Evolutionary conservation across 2,888 invertebrate species (phyloP).

Genomic region (Galerucella pusilla): DNA sequence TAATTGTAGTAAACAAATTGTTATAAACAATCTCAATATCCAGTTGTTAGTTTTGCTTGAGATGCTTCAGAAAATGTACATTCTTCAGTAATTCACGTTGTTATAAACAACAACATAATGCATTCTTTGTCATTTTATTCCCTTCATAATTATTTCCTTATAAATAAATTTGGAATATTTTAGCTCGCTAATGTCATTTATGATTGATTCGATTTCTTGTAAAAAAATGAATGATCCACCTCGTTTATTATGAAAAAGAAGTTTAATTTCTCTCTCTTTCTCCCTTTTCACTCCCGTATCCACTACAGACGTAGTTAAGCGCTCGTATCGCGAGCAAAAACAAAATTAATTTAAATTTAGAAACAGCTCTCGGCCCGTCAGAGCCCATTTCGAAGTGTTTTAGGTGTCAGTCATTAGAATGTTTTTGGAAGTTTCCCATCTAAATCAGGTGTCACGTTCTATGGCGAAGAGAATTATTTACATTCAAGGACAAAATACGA

Average conservation of each 20-base stretch:
- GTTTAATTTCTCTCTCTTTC: conserved; percentile 5
- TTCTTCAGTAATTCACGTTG: background rate
- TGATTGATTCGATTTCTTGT: background rate
- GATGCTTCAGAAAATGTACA: background rate
- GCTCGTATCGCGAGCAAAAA: conserved; percentile 21
- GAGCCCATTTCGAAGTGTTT: conserved; percentile 20
- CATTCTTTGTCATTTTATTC: background rate
- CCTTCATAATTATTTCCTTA: too few species aligned
- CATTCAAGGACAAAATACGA: background rate
- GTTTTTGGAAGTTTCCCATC: conserved; percentile 12
- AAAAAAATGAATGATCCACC: background rate
- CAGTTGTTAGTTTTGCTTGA: conserved; percentile 15
- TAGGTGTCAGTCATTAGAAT: conserved; percentile 19
- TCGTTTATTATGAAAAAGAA: background rate
- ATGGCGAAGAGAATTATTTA: background rate
- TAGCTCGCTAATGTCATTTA: background rate
- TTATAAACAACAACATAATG: background rate
- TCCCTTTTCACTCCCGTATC: background rate
- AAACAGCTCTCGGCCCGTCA: background rate
- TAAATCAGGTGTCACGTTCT: conserved; percentile 27
- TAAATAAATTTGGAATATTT: too few species aligned
- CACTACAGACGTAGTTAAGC: background rate
- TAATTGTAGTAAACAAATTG: conserved; percentile 16
- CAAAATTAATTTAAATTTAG: conserved; percentile 30
- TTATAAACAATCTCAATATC: conserved; percentile 16